Evolutionary conservation across 2,888 invertebrate species (phyloP).

Genomic region (Silvanus unidentatus): DNA sequence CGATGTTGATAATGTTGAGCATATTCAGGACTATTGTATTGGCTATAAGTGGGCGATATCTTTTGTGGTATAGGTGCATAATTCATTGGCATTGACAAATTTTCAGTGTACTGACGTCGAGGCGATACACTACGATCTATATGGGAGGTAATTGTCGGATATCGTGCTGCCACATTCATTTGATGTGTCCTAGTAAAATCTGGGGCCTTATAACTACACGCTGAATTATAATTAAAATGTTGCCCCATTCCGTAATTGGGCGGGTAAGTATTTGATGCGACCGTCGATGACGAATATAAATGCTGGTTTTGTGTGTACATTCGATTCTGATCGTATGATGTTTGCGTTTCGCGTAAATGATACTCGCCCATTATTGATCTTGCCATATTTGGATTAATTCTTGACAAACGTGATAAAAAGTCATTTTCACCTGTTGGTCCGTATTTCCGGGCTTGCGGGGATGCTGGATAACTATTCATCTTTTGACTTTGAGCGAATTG

Average conservation of each 20-base stretch:
- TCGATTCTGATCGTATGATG: conserved; percentile 28
- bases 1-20: conserved; percentile 38
- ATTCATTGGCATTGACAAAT: conserved; percentile 26
- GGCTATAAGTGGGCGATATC: conserved; percentile 31
- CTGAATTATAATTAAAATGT: conserved; percentile 6
- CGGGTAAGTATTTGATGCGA: conserved; percentile 17
- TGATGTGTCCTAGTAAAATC: conserved; percentile 22
- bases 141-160: conserved; percentile 22
- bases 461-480: conserved; percentile 22
- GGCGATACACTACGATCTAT: conserved; percentile 35
- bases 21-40: conserved; percentile 30
- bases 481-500: conserved; percentile 23
- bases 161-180: conserved; percentile 21
- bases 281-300: conserved; percentile 3
- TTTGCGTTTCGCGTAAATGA: conserved; percentile 34
- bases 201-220: conserved; percentile 22
- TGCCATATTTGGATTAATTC: conserved; percentile 39
- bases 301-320: conserved; percentile 27
- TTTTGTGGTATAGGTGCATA: conserved; percentile 29
- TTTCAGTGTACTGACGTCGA: conserved; percentile 31
- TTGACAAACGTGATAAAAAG: conserved; percentile 36
- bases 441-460: conserved; percentile 22
- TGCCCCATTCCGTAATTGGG: conserved; percentile 18
- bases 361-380: conserved; percentile 40
- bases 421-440: conserved; percentile 30